A percentile compares a stretch with the other conserved stretches of the same genome.
Evolutionary conservation across 2,113 vertebrate species (phyloP).

Genomic region (Prolemur simus): DNA sequence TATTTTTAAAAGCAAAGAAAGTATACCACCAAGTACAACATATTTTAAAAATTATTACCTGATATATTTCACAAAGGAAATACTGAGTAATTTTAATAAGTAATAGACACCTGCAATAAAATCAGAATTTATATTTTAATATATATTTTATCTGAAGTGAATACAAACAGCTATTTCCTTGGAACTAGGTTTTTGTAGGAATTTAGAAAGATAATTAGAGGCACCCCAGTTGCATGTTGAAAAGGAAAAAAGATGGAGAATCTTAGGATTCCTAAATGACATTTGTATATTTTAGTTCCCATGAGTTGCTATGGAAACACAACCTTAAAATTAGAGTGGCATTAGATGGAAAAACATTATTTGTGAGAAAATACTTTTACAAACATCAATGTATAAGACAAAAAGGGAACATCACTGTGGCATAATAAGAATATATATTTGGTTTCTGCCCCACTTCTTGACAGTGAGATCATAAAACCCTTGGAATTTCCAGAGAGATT

Average conservation of each 20-base stretch:
- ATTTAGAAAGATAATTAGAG: background rate
- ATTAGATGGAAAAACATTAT: background rate
- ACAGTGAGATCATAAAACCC: background rate
- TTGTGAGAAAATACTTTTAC: background rate
- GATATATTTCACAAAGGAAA: background rate
- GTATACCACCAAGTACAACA: fast-evolving
- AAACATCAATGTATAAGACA: background rate
- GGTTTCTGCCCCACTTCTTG: background rate
- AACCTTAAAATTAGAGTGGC: background rate
- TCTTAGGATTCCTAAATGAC: background rate
- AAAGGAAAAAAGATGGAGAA: background rate
- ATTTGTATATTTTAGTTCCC: background rate
- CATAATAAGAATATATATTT: background rate
- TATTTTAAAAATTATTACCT: background rate
- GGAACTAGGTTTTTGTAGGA: background rate
- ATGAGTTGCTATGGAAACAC: background rate
- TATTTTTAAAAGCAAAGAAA: background rate
- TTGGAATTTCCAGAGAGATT: background rate
- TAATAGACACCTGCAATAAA: background rate
- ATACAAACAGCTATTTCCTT: background rate
- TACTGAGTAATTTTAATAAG: background rate
- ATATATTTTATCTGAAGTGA: background rate
- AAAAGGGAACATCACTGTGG: background rate
- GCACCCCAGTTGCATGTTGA: background rate
- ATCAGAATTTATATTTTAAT: background rate